A percentile compares a stretch with the other conserved stretches of the same genome.
phyloP scores from a whole-genome alignment of 2,888 invertebrate species.

The Tenthredo amoena region DNA sequence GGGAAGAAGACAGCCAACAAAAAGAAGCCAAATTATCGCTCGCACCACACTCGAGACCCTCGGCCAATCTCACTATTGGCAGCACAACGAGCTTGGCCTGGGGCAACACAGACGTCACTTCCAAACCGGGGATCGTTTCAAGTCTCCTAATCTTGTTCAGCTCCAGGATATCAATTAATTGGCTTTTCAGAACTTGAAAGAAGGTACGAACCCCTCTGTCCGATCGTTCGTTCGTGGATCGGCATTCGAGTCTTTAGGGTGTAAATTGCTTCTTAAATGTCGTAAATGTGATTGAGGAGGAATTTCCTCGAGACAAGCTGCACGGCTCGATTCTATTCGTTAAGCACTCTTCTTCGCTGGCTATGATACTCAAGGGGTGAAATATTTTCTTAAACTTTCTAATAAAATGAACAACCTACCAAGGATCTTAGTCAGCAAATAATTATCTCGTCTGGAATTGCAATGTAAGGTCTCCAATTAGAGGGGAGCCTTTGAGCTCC shows the following conservation, averaged over 20 bases:
- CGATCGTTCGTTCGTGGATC: not conserved
- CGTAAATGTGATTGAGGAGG: not conserved
- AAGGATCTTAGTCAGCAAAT: not conserved
- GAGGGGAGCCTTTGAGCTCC: not conserved
- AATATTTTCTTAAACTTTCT: not conserved
- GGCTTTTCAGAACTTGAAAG: conserved; percentile 1
- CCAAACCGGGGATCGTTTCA: not conserved
- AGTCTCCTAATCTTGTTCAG: conserved; percentile 7
- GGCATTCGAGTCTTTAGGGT: not conserved
- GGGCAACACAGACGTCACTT: conserved; percentile 28
- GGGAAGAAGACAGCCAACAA: conserved; percentile 11
- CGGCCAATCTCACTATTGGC: conserved; percentile 28
- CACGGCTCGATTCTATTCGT: not conserved
- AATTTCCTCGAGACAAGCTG: not conserved
- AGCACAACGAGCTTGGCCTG: not conserved
- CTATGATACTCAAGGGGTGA: too few relatives aligned
- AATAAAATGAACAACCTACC: not conserved
- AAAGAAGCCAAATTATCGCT: conserved; percentile 39
- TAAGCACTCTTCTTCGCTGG: not conserved
- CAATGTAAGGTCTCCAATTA: not conserved
- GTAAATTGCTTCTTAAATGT: not conserved
- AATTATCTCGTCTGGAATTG: not conserved
- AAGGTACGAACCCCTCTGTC: not conserved
- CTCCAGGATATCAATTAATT: conserved; percentile 23
- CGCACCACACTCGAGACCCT: conserved; percentile 42